Evolutionary conservation across 2,113 vertebrate genomes (phyloP).

Genomic region (Prunella fulvescens): DNA sequence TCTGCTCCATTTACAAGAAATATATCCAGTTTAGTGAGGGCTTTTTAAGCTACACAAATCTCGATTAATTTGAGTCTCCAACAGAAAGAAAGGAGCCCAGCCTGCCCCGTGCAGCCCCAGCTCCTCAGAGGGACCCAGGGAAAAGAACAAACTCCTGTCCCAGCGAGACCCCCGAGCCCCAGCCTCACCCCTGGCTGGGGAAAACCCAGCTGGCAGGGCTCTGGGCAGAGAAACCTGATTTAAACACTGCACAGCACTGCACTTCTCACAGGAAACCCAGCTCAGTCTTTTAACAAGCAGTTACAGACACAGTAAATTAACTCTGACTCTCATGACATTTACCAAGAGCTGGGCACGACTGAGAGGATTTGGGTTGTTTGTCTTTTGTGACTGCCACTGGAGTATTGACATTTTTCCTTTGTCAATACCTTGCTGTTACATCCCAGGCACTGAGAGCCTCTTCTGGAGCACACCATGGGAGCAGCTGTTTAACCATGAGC

Average conservation of each 20-base stretch:
- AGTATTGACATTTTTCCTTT: background rate
- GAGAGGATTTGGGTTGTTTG: slow-evolving; percentile 13
- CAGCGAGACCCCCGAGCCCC: background rate
- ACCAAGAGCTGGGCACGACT: background rate
- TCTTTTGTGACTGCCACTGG: background rate
- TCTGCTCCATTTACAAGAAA: background rate
- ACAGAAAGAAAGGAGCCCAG: background rate
- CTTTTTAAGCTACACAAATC: background rate
- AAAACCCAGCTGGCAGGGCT: background rate
- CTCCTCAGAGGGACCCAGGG: accelerated
- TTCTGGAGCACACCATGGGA: background rate
- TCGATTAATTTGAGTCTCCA: background rate
- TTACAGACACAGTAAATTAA: background rate
- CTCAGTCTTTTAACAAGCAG: background rate
- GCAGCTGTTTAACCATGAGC: background rate
- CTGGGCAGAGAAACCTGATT: background rate
- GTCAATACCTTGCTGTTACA: background rate
- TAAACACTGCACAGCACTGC: background rate
- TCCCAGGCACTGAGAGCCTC: background rate
- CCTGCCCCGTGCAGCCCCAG: accelerated
- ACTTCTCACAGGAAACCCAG: accelerated
- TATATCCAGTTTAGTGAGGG: background rate
- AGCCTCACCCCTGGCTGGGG: background rate
- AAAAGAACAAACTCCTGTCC: accelerated
- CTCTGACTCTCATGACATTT: slow-evolving; percentile 10